phyloP scores from a whole-genome alignment of 2,888 invertebrate genomes.

The Philonicus albiceps region DNA sequence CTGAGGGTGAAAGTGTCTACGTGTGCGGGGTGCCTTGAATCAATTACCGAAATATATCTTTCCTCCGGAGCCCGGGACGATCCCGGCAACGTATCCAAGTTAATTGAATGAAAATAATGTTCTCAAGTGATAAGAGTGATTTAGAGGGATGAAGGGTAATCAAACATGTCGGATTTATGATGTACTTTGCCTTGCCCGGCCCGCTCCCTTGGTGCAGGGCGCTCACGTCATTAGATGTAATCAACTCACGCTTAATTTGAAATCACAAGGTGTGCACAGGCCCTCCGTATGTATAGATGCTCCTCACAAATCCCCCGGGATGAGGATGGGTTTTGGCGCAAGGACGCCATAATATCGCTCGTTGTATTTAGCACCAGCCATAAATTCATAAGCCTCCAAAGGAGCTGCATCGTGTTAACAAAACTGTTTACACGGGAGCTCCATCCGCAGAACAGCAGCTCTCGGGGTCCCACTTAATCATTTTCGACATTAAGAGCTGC shows the following conservation, averaged over 20 bases:
- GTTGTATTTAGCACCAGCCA: background rate
- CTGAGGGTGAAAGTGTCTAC: background rate
- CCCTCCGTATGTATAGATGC: background rate
- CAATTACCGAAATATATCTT: background rate
- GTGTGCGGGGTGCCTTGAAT: background rate
- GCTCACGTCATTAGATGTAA: background rate
- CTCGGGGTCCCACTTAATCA: background rate
- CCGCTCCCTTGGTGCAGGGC: background rate
- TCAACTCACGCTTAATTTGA: slow-evolving; percentile 38
- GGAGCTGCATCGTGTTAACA: slow-evolving; percentile 6
- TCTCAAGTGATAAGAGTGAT: slow-evolving; percentile 30
- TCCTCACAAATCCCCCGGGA: background rate
- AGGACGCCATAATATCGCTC: background rate
- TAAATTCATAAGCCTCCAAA: slow-evolving; percentile 4
- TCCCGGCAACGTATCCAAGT: slow-evolving; percentile 6
- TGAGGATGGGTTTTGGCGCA: background rate
- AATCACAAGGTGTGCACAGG: slow-evolving; percentile 22
- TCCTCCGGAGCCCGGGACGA: background rate
- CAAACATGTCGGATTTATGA: slow-evolving; percentile 39
- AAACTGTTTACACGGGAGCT: background rate
- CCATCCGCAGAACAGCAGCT: background rate
- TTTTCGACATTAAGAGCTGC: slow-evolving; percentile 4
- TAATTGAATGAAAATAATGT: slow-evolving; percentile 40
- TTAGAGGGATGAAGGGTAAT: slow-evolving; percentile 30
- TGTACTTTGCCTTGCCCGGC: background rate